Base-by-base conservation (phyloP, 2,113 vertebrate genomes). In the Quiscalus mexicanus region DNA sequence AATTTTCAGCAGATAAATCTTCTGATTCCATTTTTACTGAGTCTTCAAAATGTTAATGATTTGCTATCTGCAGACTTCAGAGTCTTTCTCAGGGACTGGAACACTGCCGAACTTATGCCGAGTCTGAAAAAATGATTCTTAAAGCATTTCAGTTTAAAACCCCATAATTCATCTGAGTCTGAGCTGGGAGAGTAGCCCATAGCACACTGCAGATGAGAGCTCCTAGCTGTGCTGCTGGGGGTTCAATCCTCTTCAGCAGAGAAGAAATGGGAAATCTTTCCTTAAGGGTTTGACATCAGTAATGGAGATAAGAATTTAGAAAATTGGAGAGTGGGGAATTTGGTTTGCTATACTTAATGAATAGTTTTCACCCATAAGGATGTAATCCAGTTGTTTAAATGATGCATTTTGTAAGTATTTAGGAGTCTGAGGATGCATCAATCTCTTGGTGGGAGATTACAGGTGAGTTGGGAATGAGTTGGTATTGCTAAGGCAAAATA, bases 31-130 rank as follows among this genome's bases (percentile, higher is more conserved):
- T 84, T 92, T 96, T 93, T 90, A 90, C 90, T 81, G 88, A 93
- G 90, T 95, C 89, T 92, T 96, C 84, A 92, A 68, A 95, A 95
- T 84, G 82, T 86, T 87, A 94, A 88, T 96, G 79, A 81, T 92
- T 90, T 92, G 76, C 84, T 93, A 39, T 97, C 88, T 95, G 88
- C 84, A 78, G 79, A 69, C 86, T 88, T 89, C 62, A 52, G 89
- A 81, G 42, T 45, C 24, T 89, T 90, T 87, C 75, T 91, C 39
- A 22, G 84, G 49, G 81, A 30, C 81, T 93, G 92, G 92, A 96
- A 93, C 27, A 7, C 27, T 89, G 92, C 93, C 80, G 81, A 92
- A 82, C 69, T 84, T 95, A 62, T 35, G 79, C 86, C 31, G 3
- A 84, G 64, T 19, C 75, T 83, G 90, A 87, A 90, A 75, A 82